Base-by-base conservation (phyloP, 2,888 invertebrate species). In the Tryphoninae sp. region DNA sequence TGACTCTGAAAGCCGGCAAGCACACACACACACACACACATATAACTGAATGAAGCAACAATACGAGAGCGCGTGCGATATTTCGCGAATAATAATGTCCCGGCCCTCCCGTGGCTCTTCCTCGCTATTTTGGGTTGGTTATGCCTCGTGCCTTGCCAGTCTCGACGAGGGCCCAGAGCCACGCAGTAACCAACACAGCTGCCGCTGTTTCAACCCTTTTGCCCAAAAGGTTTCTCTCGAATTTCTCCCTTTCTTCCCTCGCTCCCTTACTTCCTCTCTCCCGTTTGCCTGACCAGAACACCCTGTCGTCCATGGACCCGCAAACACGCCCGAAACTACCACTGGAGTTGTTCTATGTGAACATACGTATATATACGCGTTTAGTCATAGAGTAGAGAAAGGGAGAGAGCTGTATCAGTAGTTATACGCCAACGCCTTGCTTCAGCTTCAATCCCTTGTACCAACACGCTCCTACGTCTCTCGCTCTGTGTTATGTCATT, bases 131-230 rank as follows among this genome's bases (percentile, higher is more conserved):
- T 45, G 68, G 68, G 19, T 55, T 42, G 68, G 68, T 9, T 55
- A 22, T 69, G 59, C 79, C 79, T 69, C 64, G 79, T 79, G 73
- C 62, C 67, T 53, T 73, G 42, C 8, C 22, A 45, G 58, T 49
- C 45, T 45, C 51, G 55, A 55, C 74, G 42, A 55, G 59, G 26
- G 67, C 49, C 51, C 51, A 62, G 23, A 62, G 22, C 13, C 45
- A 45, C 45, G 45, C 45, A 13, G 45, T 45, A 45, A 58, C 49
- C 26, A 49, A 26, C 26, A 19, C 71, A 59, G 75, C 71, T 58
- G 75, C 74, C 62, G 74, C 80, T 75, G 71, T 75, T 80, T 80
- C 75, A 80, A 51, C 69, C 80, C 80, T 80, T 75, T 75, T 3
- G 59, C 68, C 51, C 75, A 75, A 75, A 75, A 67, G 67, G 13